Base-by-base conservation (phyloP, 2,113 vertebrate genomes). In the Otolemur garnettii region DNA sequence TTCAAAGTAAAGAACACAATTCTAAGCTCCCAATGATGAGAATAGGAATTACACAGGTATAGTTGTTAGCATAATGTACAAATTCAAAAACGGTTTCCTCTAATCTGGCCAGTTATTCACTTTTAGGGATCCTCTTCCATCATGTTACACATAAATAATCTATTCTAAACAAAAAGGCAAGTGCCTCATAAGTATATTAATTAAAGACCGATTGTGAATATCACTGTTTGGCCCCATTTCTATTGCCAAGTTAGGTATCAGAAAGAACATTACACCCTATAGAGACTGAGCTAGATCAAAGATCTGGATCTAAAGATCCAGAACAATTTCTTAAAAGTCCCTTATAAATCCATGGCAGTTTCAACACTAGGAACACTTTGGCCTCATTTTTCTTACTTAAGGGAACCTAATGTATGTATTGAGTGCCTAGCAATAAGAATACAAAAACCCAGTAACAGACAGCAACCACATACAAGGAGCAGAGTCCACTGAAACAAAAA, bases 331-430 rank as follows among this genome's bases (percentile, higher is more conserved):
- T 35, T 81, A 21, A 21, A 24, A n/a, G n/a, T 12, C 21, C 22
- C 4, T 89, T 84, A 74, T 26, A 84, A 93, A 83, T 42, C 53
- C 15, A 42, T 13, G 19, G 26, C 53, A 74, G 77, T 50, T 55
- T 95, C 74, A 95, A 92, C 30, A 72, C 4, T 35, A 35, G 12
- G 10, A 85, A 93, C 79, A 86, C 62, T 72, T 95, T 22, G 74
- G 21, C 22, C 28, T 87, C 64, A 69, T 94, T 95, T 90, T 77
- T 89, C 88, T 91, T 84, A 92, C 28, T 57, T 81, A 84, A 90
- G 33, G 85, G 55, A 94, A 96, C 38, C 81, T 33, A 12, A 38
- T 19, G 89, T 79, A 15, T n/a, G 24, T 62, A 94, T 1, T 77
- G 42, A 87, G 26, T 80, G 38, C 4, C 33, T 77, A 18, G 33